Evolutionary conservation across 2,113 vertebrate genomes (phyloP).

Genomic region (Athene noctua): DNA sequence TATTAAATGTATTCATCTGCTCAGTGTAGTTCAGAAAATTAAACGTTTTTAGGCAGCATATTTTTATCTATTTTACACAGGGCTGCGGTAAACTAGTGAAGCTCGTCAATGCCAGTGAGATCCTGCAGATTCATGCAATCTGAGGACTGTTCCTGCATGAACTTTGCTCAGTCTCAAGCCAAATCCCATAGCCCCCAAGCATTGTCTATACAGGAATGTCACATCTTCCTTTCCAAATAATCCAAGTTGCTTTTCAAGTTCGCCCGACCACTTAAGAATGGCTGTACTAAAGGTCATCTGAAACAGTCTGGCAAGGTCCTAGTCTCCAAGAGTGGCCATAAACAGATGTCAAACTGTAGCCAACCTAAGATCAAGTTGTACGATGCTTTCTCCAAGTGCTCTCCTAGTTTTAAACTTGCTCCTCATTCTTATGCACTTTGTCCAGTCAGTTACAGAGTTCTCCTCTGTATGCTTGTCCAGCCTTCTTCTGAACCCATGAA

Average conservation of each 20-base stretch:
- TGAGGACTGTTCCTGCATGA: not conserved
- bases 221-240: not conserved
- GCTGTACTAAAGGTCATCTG: not conserved
- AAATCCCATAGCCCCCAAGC: not conserved
- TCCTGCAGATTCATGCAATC: not conserved
- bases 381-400: not conserved
- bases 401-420: not conserved
- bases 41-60: not conserved
- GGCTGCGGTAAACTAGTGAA: not conserved
- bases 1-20: not conserved
- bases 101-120: not conserved
- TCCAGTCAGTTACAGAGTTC: not conserved
- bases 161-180: not conserved
- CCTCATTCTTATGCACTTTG: not conserved
- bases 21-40: not conserved
- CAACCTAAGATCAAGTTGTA: not conserved
- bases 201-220: not conserved
- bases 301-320: not conserved
- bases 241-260: not conserved
- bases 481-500: not conserved
- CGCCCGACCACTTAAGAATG: not conserved
- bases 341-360: not conserved
- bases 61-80: not conserved
- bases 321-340: not conserved
- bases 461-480: not conserved